Conservation (phyloP, 2,113 vertebrate genomes). For the Smithornis capensis region DNA sequence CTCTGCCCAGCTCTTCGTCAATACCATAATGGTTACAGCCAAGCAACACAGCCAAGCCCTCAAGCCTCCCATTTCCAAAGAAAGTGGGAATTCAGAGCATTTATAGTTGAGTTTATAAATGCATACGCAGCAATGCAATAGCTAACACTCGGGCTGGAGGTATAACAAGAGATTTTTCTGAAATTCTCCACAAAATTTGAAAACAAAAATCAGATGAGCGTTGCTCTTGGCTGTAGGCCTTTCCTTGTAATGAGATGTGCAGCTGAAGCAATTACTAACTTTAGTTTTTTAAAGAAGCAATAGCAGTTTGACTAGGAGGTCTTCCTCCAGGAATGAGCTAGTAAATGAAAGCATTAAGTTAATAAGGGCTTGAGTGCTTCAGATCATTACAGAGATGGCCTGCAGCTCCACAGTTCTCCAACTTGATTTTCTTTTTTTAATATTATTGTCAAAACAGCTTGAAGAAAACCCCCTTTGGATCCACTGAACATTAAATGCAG, state of each 20-base stretch:
- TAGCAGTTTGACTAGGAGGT: slow-evolving; percentile 40
- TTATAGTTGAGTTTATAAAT: neutral
- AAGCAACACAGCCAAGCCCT: neutral
- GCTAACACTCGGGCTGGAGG: neutral
- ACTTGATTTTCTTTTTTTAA: neutral
- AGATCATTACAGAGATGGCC: slow-evolving; percentile 55
- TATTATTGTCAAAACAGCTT: slow-evolving; percentile 15
- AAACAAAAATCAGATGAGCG: neutral
- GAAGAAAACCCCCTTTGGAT: slow-evolving; percentile 13
- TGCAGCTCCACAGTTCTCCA: slow-evolving; percentile 26
- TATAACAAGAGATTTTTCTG: neutral
- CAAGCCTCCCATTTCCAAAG: neutral
- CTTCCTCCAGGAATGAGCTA: slow-evolving; percentile 48
- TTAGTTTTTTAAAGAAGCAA: slow-evolving; percentile 19
- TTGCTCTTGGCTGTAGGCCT: slow-evolving; percentile 17
- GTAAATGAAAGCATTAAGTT: slow-evolving; percentile 65
- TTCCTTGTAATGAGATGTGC: slow-evolving; percentile 5
- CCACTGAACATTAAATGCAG: neutral
- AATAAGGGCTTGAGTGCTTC: slow-evolving; percentile 57
- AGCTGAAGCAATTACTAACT: slow-evolving; percentile 47
- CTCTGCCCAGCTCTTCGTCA: neutral
- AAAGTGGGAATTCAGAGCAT: neutral
- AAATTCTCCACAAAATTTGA: neutral
- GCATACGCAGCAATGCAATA: neutral
- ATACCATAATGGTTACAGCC: fast-evolving